Percentiles rank a stretch among this genome's conserved stretches.
phyloP scores from a whole-genome alignment of 2,113 vertebrate genomes.

The Mesocricetus auratus region DNA sequence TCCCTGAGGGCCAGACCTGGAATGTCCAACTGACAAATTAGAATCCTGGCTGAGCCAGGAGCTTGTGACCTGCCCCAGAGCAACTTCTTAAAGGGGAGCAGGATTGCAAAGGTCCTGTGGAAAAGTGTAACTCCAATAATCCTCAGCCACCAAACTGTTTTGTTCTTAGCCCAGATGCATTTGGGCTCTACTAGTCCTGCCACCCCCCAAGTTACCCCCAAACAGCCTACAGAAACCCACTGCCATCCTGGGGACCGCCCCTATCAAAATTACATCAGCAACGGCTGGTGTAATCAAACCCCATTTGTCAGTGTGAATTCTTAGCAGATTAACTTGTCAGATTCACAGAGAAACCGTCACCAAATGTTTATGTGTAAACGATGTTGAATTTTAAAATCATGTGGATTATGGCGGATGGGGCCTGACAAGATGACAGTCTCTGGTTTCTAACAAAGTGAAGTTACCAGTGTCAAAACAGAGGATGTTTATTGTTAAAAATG shows the following conservation, averaged over 20 bases:
- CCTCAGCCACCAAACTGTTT: constrained; percentile 36
- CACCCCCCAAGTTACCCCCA: not conserved
- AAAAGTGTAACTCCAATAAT: not conserved
- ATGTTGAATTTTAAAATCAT: constrained; percentile 91
- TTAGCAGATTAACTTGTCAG: constrained; percentile 92
- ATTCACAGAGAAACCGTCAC: constrained; percentile 90
- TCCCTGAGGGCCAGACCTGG: not conserved
- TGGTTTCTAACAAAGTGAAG: constrained; percentile 92
- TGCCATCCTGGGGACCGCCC: constrained; percentile 83
- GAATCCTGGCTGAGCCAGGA: not conserved
- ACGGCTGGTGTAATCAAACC: constrained; percentile 87
- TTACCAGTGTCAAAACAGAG: constrained; percentile 88
- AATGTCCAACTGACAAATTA: not conserved
- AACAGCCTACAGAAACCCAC: constrained; percentile 54
- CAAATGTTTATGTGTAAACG: constrained; percentile 91
- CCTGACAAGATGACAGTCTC: constrained; percentile 92
- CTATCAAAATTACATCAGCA: constrained; percentile 88
- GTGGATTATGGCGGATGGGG: constrained; percentile 91
- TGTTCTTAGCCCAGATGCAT: constrained; percentile 56
- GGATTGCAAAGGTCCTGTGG: constrained; percentile 52
- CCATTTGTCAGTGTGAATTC: constrained; percentile 88
- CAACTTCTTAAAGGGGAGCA: not conserved
- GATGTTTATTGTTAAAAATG: constrained; percentile 91
- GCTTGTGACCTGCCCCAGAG: not conserved
- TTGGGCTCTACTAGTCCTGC: constrained; percentile 24